Percentiles rank a stretch among this genome's conserved stretches.
Evolutionary conservation across 2,113 vertebrate species (phyloP).

Genomic region (Brachyhypopomus occidentalis): DNA sequence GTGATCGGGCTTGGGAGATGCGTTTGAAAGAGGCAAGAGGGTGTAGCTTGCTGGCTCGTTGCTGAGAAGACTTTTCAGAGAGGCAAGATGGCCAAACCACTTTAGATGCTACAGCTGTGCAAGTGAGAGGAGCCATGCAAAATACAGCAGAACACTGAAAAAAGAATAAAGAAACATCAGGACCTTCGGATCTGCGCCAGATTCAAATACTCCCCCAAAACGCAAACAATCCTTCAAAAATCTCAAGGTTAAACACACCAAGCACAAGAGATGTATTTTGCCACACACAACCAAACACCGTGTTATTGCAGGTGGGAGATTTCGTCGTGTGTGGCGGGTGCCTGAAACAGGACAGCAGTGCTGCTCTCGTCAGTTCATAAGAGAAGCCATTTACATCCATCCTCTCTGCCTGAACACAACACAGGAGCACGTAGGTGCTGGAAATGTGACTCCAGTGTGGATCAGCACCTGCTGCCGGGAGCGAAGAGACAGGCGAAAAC

Average conservation of each 20-base stretch:
- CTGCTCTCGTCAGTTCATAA: neutral
- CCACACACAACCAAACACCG: neutral
- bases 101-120: too few species aligned
- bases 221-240: too few species aligned
- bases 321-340: neutral
- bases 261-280: neutral
- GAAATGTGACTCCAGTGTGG: constrained; percentile 11
- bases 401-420: constrained; percentile 15
- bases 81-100: too few species aligned
- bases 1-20: neutral
- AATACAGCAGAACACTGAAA: too few species aligned
- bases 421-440: neutral
- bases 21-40: neutral
- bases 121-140: too few species aligned
- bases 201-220: too few species aligned
- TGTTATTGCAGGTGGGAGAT: neutral
- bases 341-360: neutral
- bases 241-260: too few species aligned
- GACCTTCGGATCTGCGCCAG: too few species aligned
- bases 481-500: constrained; percentile 6
- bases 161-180: too few species aligned
- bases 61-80: too few species aligned
- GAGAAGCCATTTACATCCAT: constrained; percentile 23
- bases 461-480: neutral
- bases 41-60: too few species aligned